Percentiles rank a stretch among this genome's conserved stretches.
These are phyloP conservation scores for Xenopus petersii DNA, from an alignment of 2,797 vertebrate genomes.

Conservation along the genomic window DNA sequence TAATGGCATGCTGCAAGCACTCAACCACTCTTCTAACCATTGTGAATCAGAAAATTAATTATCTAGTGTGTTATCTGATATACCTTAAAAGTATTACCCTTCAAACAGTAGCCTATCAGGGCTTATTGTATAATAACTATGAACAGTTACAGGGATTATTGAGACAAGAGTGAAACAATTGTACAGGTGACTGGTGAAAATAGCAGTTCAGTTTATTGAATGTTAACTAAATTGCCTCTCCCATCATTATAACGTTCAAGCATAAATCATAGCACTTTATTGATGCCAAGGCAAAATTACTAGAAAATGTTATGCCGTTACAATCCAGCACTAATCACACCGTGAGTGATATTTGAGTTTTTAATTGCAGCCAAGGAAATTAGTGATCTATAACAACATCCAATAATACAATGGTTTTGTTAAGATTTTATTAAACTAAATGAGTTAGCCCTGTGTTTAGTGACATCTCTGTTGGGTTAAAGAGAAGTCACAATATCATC, in stretches of 20 bases:
- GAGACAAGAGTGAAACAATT: background rate
- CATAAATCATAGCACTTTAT: background rate
- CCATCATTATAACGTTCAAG: background rate
- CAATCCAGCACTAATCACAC: background rate
- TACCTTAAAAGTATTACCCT: no score
- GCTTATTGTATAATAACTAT: no score
- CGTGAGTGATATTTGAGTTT: conserved; percentile 19
- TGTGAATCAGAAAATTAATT: no score
- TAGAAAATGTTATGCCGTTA: background rate
- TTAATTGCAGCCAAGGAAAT: conserved; percentile 34
- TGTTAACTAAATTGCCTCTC: background rate
- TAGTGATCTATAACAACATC: conserved; percentile 4
- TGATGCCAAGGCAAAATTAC: background rate
- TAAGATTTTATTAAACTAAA: conserved; percentile 54
- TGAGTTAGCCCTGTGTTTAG: conserved; percentile 47
- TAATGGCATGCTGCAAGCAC: no score
- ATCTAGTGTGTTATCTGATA: no score
- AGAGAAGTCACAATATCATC: conserved; percentile 38
- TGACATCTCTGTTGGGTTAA: conserved; percentile 50
- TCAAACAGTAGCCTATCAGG: no score
- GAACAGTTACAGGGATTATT: no score
- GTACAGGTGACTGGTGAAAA: background rate
- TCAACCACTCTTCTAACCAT: no score
- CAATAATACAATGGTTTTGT: conserved; percentile 50
- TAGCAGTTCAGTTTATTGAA: background rate